phyloP scores from a whole-genome alignment of 1,140 invertebrate genomes.

The Aphaenogaster rudis region DNA sequence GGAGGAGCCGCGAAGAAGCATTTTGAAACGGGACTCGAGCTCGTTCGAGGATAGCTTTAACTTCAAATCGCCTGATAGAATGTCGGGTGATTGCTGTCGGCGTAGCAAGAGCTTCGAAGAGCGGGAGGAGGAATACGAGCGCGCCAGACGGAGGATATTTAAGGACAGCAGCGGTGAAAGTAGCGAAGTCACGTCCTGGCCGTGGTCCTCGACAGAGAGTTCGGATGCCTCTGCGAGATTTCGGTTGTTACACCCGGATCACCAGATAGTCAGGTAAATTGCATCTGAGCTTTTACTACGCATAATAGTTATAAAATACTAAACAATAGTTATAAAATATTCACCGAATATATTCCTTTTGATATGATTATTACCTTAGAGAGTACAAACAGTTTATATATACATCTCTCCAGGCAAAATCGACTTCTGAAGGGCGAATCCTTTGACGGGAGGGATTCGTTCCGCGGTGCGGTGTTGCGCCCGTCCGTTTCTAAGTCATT shows the following conservation, averaged over 20 bases:
- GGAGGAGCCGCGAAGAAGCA: slow-evolving; percentile 92
- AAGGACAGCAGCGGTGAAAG: slow-evolving; percentile 87
- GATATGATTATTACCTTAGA: neutral
- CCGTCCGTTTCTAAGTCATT: slow-evolving; percentile 93
- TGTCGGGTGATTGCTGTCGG: slow-evolving; percentile 89
- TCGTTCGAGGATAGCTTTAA: slow-evolving; percentile 91
- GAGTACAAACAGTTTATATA: slow-evolving; percentile 2
- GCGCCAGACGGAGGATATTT: slow-evolving; percentile 93
- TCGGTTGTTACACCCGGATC: slow-evolving; percentile 82
- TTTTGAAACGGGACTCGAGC: slow-evolving; percentile 93
- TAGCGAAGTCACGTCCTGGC: slow-evolving; percentile 83
- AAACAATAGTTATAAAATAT: neutral
- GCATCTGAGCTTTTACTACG: neutral
- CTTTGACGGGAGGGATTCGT: slow-evolving; percentile 87
- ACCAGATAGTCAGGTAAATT: slow-evolving; percentile 78
- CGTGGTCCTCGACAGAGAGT: slow-evolving; percentile 87
- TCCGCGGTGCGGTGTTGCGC: slow-evolving; percentile 86
- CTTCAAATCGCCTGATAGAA: slow-evolving; percentile 89
- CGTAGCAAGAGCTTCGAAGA: slow-evolving; percentile 96
- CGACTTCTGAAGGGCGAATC: slow-evolving; percentile 88
- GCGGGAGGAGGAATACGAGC: slow-evolving; percentile 95
- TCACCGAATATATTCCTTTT: neutral
- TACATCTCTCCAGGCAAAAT: slow-evolving; percentile 76
- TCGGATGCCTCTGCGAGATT: slow-evolving; percentile 83
- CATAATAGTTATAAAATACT: neutral